These are phyloP conservation scores for Protonemura montana DNA, from an alignment of 2,888 invertebrate species.

Conservation along the genomic window DNA sequence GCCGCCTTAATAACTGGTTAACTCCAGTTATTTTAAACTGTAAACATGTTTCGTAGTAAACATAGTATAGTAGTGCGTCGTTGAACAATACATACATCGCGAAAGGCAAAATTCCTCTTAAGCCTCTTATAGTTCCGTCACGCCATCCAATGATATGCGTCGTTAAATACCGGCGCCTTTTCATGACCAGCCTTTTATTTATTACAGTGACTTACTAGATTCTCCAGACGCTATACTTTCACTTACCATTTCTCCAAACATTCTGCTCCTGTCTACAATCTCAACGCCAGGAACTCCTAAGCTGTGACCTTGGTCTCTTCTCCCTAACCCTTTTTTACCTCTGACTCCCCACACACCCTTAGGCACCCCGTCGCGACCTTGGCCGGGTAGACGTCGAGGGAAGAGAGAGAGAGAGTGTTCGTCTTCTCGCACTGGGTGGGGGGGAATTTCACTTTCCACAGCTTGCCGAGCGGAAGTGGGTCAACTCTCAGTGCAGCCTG, in stretches of 20 bases:
- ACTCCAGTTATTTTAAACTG: too few relatives aligned
- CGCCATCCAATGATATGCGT: too few relatives aligned
- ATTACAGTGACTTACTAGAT: not conserved
- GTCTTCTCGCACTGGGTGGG: slow-evolving; percentile 9
- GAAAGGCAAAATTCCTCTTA: too few relatives aligned
- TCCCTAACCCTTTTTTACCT: not conserved
- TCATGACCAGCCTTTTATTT: not conserved
- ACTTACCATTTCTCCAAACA: not conserved
- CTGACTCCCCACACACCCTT: not conserved
- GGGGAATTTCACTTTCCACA: slow-evolving; percentile 36
- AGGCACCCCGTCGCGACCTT: slow-evolving; percentile 22
- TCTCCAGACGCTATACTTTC: not conserved
- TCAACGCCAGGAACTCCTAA: not conserved
- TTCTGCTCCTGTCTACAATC: not conserved
- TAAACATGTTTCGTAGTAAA: too few relatives aligned
- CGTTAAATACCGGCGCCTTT: not conserved
- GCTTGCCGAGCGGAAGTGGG: slow-evolving; percentile 30
- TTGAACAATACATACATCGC: too few relatives aligned
- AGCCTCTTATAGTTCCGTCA: too few relatives aligned
- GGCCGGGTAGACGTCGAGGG: slow-evolving; percentile 9
- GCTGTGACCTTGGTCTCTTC: not conserved
- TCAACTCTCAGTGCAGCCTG: not conserved
- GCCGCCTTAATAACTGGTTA: too few relatives aligned
- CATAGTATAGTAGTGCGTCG: too few relatives aligned
- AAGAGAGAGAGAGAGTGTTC: slow-evolving; percentile 27